These are phyloP conservation scores for Cynoglossus semilaevis DNA, from an alignment of 2,113 vertebrate genomes.

Conservation along the genomic window DNA sequence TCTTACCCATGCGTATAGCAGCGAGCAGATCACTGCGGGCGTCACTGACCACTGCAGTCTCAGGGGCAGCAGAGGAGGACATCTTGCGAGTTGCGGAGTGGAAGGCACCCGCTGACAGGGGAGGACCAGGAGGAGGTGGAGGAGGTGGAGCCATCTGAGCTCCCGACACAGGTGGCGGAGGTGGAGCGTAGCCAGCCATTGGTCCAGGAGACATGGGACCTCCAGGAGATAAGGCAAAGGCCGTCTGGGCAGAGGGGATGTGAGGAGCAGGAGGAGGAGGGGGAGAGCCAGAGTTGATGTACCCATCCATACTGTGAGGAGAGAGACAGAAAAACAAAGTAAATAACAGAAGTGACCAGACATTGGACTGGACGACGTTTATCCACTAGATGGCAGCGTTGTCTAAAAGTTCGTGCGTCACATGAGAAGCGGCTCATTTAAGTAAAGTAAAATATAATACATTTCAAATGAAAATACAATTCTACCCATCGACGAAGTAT, in stretches of 20 bases:
- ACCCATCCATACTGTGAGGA: conserved; percentile 85
- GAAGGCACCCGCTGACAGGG: conserved; percentile 77
- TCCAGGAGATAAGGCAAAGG: conserved; percentile 90
- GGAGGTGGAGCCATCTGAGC: conserved; percentile 82
- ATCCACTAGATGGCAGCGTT: conserved; percentile 68
- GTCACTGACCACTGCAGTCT: conserved; percentile 76
- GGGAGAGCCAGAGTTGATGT: conserved; percentile 84
- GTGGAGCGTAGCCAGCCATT: conserved; percentile 67
- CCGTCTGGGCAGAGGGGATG: conserved; percentile 93
- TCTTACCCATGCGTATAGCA: conserved; percentile 95
- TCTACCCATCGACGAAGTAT: too few relatives aligned
- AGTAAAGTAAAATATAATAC: too few relatives aligned
- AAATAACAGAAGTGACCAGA: not conserved
- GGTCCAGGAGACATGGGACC: conserved; percentile 75
- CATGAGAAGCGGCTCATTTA: not conserved
- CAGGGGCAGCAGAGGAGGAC: conserved; percentile 61
- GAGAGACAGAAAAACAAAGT: not conserved
- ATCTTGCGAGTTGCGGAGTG: conserved; percentile 83
- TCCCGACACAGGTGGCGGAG: conserved; percentile 78
- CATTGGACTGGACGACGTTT: not conserved
- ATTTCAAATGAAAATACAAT: too few relatives aligned
- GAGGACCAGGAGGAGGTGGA: conserved; percentile 87
- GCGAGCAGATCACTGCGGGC: conserved; percentile 95
- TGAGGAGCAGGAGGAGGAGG: conserved; percentile 85
- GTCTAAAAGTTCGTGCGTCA: conserved; percentile 8